Conservation (phyloP, 2,113 vertebrate species). For the Indicator maculatus region DNA sequence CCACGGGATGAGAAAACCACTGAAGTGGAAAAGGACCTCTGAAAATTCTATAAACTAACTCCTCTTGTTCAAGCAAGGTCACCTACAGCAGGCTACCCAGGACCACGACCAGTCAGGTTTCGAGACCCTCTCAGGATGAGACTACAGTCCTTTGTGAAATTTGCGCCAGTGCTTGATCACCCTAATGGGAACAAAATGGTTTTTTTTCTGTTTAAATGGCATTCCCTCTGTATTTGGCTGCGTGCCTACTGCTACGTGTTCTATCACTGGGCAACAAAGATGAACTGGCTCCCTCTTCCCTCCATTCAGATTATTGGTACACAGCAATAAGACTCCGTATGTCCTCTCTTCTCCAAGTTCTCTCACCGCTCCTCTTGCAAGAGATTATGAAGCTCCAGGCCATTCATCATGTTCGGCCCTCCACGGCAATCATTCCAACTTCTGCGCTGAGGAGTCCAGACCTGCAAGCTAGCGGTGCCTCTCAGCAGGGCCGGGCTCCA, state of each 20-base stretch:
- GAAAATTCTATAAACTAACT: neutral
- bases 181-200: accelerated
- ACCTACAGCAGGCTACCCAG: neutral
- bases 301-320: neutral
- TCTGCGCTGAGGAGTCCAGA: neutral
- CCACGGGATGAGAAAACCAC: neutral
- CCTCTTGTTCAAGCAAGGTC: neutral
- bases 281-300: neutral
- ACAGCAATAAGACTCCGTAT: accelerated
- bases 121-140: neutral
- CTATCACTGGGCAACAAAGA: accelerated
- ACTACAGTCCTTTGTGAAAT: neutral
- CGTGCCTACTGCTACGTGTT: accelerated
- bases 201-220: accelerated
- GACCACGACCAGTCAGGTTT: accelerated
- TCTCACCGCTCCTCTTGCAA: accelerated
- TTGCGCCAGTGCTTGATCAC: neutral
- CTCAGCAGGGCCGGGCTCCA: neutral
- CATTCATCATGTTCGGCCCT: accelerated
- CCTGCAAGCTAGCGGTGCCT: accelerated
- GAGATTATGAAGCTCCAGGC: too few species aligned
- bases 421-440: too few species aligned
- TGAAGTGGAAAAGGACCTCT: accelerated
- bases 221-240: neutral
- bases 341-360: neutral